Evolutionary conservation across 2,797 vertebrate genomes (phyloP).

Genomic region (Paramormyrops hopkinsi): DNA sequence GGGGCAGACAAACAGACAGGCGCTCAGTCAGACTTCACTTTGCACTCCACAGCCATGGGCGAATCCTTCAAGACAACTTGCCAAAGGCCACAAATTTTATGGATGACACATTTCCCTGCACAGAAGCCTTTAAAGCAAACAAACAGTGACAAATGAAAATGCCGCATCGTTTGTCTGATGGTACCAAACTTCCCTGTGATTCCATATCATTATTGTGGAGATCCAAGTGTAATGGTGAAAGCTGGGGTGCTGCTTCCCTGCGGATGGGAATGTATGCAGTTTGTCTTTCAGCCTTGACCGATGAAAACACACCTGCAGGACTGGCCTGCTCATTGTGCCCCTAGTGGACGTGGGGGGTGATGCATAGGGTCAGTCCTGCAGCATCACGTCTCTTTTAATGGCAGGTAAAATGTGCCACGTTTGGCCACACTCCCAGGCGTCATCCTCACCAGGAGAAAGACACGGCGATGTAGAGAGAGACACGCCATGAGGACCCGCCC

Average conservation of each 20-base stretch:
- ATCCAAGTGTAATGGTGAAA: not conserved
- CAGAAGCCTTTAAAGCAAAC: not conserved
- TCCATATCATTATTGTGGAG: not conserved
- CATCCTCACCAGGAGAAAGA: constrained; percentile 21
- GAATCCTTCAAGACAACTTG: not conserved
- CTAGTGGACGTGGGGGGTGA: not conserved
- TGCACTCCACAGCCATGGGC: not conserved
- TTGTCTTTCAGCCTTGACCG: not conserved
- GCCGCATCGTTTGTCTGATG: not conserved
- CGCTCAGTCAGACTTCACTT: not conserved
- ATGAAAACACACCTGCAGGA: not conserved
- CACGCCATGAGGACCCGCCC: constrained; percentile 24
- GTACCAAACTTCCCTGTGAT: not conserved
- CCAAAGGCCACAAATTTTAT: not conserved
- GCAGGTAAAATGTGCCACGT: not conserved
- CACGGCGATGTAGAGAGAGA: constrained; percentile 19
- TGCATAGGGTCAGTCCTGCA: not conserved
- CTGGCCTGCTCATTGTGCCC: not conserved
- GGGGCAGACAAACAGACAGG: not conserved
- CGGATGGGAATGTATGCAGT: not conserved
- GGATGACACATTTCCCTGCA: not conserved
- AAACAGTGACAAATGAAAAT: not conserved
- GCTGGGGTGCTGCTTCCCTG: not conserved
- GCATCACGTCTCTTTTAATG: not conserved
- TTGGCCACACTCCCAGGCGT: constrained; percentile 17